Conservation (phyloP, 2,797 vertebrate genomes). For the Pangasius sanitwongsei region DNA sequence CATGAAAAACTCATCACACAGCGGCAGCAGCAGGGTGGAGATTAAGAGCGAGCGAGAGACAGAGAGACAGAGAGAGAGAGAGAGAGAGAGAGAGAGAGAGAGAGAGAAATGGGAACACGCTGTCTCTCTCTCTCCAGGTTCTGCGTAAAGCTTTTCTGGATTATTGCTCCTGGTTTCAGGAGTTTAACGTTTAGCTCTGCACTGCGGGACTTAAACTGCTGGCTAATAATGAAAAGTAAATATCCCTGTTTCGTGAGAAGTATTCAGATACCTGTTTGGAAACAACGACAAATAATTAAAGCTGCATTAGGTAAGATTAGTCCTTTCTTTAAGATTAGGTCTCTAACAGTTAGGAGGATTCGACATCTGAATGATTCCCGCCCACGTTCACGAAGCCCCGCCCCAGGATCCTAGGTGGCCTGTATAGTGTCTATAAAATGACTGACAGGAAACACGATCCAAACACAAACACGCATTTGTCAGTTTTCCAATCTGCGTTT, state of each 20-base stretch:
- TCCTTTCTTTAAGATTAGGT: neutral
- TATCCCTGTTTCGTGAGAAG: too few relatives aligned
- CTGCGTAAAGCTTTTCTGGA: neutral
- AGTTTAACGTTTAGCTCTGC: neutral
- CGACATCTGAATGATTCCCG: neutral
- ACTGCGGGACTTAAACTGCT: too few relatives aligned
- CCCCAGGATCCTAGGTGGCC: neutral
- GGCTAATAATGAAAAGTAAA: too few relatives aligned
- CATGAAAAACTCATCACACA: conserved; percentile 44
- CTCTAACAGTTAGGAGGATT: neutral
- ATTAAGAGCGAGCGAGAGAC: neutral
- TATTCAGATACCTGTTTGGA: neutral
- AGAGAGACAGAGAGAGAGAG: neutral
- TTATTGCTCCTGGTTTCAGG: neutral
- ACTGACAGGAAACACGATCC: neutral
- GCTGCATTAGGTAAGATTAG: neutral
- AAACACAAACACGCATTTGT: neutral
- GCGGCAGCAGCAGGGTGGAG: neutral
- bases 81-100: neutral
- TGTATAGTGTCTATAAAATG: neutral
- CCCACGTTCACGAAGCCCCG: neutral
- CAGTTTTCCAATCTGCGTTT: neutral
- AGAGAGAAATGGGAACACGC: neutral
- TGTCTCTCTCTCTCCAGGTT: neutral
- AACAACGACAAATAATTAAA: neutral